Evolutionary conservation across 2,797 vertebrate genomes (phyloP).

Genomic region (Gallinago stenura): DNA sequence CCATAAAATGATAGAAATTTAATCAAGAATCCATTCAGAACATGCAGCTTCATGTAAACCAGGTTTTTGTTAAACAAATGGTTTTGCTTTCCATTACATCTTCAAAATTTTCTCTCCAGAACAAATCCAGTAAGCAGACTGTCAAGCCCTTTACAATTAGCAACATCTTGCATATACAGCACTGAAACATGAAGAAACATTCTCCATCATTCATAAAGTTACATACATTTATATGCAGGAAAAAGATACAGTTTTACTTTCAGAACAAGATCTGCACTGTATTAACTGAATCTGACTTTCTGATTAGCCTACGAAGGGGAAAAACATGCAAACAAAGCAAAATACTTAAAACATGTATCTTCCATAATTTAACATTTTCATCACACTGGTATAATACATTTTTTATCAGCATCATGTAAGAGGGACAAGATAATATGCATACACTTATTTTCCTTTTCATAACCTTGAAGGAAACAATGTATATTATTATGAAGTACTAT

Average conservation of each 20-base stretch:
- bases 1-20: not conserved
- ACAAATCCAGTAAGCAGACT: constrained; percentile 35
- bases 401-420: not conserved
- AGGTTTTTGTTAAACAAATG: not conserved
- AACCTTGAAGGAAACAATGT: not conserved
- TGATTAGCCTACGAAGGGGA: not conserved
- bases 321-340: not conserved
- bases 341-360: not conserved
- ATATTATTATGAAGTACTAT: not conserved
- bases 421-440: not conserved
- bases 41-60: not conserved
- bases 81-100: constrained; percentile 6
- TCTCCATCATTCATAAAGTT: not conserved
- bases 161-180: constrained; percentile 38
- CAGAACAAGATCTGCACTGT: not conserved
- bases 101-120: constrained; percentile 41
- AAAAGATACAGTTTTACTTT: not conserved
- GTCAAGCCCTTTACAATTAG: constrained; percentile 62
- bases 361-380: not conserved
- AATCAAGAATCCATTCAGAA: constrained; percentile 13
- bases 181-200: constrained; percentile 18
- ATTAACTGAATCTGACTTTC: not conserved
- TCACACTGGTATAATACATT: not conserved
- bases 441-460: not conserved
- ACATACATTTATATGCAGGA: not conserved